These are phyloP conservation scores for Pocota personata DNA, from an alignment of 2,888 invertebrate genomes.

Conservation along the genomic window DNA sequence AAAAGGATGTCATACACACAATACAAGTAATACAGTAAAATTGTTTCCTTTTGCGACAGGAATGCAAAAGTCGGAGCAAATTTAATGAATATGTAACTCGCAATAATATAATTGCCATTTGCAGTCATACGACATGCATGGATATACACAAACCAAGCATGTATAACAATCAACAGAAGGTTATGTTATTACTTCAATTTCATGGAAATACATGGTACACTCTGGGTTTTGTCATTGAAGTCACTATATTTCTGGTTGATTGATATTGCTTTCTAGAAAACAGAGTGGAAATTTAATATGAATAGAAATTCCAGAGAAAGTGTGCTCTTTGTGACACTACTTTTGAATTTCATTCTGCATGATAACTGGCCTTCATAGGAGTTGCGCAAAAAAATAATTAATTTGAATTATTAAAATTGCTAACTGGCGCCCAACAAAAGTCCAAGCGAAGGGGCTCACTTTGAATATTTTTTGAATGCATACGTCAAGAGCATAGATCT, in stretches of 20 bases:
- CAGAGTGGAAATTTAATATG: too few relatives aligned
- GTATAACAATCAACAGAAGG: neutral
- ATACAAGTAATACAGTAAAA: neutral
- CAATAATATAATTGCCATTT: slow-evolving; percentile 9
- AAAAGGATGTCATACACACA: slow-evolving; percentile 24
- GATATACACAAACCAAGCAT: neutral
- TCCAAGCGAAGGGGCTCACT: too few relatives aligned
- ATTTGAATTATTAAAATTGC: too few relatives aligned
- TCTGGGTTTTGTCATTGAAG: neutral
- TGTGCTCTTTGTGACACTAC: too few relatives aligned
- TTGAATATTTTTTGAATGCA: too few relatives aligned
- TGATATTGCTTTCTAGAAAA: too few relatives aligned
- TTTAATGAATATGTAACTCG: slow-evolving; percentile 9
- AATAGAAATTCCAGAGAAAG: neutral
- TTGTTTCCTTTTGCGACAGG: neutral
- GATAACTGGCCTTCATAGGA: too few relatives aligned
- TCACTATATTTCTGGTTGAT: neutral
- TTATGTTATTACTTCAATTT: neutral
- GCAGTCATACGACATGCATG: neutral
- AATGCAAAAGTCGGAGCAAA: neutral
- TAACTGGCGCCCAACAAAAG: too few relatives aligned
- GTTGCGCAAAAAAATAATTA: too few relatives aligned
- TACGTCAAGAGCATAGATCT: too few relatives aligned
- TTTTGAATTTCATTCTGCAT: too few relatives aligned
- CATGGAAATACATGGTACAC: neutral